Evolutionary conservation across 2,113 vertebrate genomes (phyloP), one percentile per base, ranked within the genome.

Genomic region (Gambusia holbrooki): DNA sequence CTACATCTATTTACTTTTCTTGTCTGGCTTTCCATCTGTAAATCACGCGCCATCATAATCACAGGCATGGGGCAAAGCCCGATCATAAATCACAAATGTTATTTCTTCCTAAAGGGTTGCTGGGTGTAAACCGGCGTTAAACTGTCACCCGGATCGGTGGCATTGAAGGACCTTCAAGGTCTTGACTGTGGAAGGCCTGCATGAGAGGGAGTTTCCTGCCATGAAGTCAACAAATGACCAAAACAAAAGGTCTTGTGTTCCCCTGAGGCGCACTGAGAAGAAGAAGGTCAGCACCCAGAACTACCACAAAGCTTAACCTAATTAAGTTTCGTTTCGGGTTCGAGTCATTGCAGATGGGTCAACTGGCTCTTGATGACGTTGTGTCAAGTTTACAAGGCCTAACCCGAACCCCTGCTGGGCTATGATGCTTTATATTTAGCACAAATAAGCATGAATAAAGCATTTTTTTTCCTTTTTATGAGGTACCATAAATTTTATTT

Each of bases 401-500:
- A 17, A 62, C 78, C 69, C 69, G 58, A 84, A 70, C 84, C 58
- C 80, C 81, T 33, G 74, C 75, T 68, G 74, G 63, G 86, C 86
- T 90, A 83, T 86, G 81, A 85, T 76, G 45, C 84, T 91, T 93
- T 92, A 92, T 88, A 91, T 92, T 88, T 90, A 91, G 88, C 80
- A 79, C 89, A 89, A 86, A 90, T 90, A 86, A 87, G 83, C 86
- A 69, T 91, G 91, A 92, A 92, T 89, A 87, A 77, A 83, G 73
- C 84, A 3, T 22, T 54, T 54, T 51, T 22, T 22, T 51, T 6
- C n/a, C 10, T 58, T 58, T 22, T 94, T 94, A 93, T 87, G 89
- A 89, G 88, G 87, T 91, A 88, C 87, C 79, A 83, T 95, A 94
- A 93, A 93, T 94, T 91, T 90, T 77, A 85, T 88, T 91, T 92